Base-by-base conservation (phyloP, 2,888 invertebrate genomes). In the Brachyptera risi region DNA sequence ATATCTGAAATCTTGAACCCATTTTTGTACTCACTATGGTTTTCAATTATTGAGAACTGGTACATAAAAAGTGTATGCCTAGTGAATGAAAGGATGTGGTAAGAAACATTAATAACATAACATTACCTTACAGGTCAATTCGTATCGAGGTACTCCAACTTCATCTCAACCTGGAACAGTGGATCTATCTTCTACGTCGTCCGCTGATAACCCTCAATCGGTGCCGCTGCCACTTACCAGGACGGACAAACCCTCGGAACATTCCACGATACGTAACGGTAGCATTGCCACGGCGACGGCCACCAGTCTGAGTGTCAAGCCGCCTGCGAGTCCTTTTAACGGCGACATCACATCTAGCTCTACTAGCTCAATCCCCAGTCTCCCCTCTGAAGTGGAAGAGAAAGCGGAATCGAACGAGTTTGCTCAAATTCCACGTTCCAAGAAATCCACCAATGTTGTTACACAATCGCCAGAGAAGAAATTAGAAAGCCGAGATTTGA, bases 301-400 rank as follows among this genome's bases (percentile, higher is more conserved):
- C 13, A 44, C 11, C 4, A 56, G 31, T 23, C 24, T 57, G 21
- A 60, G 26, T 35, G 60, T 60, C 11, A 73, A 73, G 37, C 73
- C 74, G 49, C 74, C 74, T 0, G 73, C 74, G 9, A 73, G 73
- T 66, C 73, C 74, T 0, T 60, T 75, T 2, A 75, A 75, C 58
- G 75, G 74, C 3, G 75, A 75, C 65, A 72, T 73, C 0, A n/a
- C n/a, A n/a, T n/a, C n/a, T n/a, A 74, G 74, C 3, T 75, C 74
- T 1, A 74, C 74, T 62, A 74, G 73, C 59, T 74, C 73, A 19
- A 74, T 74, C 38, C 54, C 61, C 26, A 73, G 74, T 63, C n/a
- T n/a, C n/a, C 72, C 73, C 0, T 72, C 72, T 24, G 72, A 73
- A 23, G 73, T 73, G 7, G 73, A 73, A 1, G 73, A 72, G 63